Conservation (phyloP, 1,140 invertebrate genomes). For the Heterodera carotae region DNA sequence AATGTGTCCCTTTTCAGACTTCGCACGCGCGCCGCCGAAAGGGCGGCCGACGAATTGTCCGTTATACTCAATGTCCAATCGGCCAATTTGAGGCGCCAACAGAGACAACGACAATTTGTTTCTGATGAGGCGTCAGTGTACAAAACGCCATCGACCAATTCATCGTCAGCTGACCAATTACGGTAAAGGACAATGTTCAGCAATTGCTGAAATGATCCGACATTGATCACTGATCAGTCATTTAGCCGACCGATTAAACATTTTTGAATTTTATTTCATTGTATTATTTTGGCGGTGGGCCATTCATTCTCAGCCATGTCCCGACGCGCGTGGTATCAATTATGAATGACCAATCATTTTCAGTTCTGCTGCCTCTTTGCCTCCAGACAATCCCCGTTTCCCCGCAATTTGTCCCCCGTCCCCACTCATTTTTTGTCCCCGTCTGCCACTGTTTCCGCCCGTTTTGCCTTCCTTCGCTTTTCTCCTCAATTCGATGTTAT, state of each 20-base stretch:
- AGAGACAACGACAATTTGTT: background rate
- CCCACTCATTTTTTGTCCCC: conserved; percentile 6
- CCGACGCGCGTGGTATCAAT: too few species aligned
- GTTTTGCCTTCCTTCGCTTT: background rate
- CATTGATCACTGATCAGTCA: too few species aligned
- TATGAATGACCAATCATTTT: too few species aligned
- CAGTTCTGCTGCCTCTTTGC: background rate
- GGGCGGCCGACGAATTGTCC: conserved; percentile 63
- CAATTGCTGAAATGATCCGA: too few species aligned
- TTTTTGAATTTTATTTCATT: too few species aligned
- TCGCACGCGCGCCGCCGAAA: conserved; percentile 61
- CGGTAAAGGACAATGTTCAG: background rate
- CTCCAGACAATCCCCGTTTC: background rate
- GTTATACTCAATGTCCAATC: conserved; percentile 54
- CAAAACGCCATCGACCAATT: background rate
- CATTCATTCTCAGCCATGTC: too few species aligned
- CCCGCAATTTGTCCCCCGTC: background rate
- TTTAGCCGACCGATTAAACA: too few species aligned
- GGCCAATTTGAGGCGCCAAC: conserved; percentile 1
- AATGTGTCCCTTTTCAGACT: conserved; percentile 32
- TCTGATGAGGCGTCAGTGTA: too few species aligned
- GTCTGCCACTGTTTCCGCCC: background rate
- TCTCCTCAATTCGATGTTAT: conserved; percentile 29
- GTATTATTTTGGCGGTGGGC: too few species aligned
- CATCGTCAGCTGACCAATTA: background rate